A percentile compares a stretch with the other conserved stretches of the same genome.
Evolutionary conservation across 2,888 invertebrate genomes (phyloP).

Genomic region (Neria commutata): DNA sequence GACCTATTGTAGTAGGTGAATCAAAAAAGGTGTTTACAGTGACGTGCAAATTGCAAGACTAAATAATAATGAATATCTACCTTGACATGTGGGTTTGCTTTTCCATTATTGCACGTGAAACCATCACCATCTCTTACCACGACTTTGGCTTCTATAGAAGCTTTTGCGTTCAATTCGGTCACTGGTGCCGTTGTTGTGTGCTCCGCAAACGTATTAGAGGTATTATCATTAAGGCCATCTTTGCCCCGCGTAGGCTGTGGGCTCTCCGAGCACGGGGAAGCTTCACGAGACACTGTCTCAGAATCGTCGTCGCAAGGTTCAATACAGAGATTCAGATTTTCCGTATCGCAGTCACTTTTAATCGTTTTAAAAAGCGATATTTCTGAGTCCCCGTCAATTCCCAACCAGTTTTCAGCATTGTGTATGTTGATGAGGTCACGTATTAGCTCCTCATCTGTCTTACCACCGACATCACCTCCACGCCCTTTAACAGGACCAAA

Average conservation of each 20-base stretch:
- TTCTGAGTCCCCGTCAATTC: slow-evolving; percentile 87
- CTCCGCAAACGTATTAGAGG: neutral
- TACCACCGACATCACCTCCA: slow-evolving; percentile 85
- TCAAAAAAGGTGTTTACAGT: neutral
- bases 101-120: neutral
- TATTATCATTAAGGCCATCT: no score
- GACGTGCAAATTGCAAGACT: neutral
- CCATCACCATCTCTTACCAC: slow-evolving; percentile 2
- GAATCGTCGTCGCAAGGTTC: slow-evolving; percentile 72
- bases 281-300: slow-evolving; percentile 73
- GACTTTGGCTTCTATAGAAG: neutral
- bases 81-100: slow-evolving; percentile 24
- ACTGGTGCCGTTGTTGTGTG: slow-evolving; percentile 1
- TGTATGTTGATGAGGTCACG: slow-evolving; percentile 89
- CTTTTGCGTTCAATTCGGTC: neutral
- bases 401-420: slow-evolving; percentile 93
- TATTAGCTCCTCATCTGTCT: slow-evolving; percentile 87
- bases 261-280: slow-evolving; percentile 74
- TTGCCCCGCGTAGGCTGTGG: slow-evolving; percentile 58
- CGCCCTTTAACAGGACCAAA: slow-evolving; percentile 94
- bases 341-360: slow-evolving; percentile 70
- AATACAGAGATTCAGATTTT: slow-evolving; percentile 58
- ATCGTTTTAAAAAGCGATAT: slow-evolving; percentile 78
- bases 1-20: slow-evolving; percentile 63
- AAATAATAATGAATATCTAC: no score